Conservation (phyloP, 2,888 invertebrate genomes). For the Cryptus armator region DNA sequence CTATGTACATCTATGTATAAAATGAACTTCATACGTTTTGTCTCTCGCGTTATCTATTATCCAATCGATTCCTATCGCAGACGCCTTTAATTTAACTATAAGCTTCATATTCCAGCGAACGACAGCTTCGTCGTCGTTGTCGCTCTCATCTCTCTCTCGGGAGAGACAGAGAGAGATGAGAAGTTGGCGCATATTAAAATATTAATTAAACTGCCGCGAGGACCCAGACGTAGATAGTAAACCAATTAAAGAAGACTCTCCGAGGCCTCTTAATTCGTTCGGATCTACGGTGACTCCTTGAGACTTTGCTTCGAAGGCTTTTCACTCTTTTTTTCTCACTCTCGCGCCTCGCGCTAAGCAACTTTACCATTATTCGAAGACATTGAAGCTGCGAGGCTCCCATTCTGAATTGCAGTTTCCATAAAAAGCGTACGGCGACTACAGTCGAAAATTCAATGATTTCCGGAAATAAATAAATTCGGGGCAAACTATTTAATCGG, state of each 20-base stretch:
- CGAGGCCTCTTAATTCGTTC: slow-evolving; percentile 58
- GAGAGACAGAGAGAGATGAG: neutral
- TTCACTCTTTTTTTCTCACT: neutral
- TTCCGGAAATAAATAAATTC: no score
- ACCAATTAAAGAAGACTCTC: slow-evolving; percentile 62
- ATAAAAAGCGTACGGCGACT: no score
- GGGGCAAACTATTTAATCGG: no score
- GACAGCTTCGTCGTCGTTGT: neutral
- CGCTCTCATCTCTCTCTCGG: no score
- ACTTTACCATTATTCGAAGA: neutral
- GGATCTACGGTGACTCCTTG: slow-evolving; percentile 53
- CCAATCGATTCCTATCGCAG: neutral
- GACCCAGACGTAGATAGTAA: slow-evolving; percentile 58
- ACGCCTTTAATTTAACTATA: slow-evolving; percentile 15
- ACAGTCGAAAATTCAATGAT: no score
- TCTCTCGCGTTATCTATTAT: neutral
- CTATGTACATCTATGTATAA: neutral
- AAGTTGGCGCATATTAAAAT: slow-evolving; percentile 49
- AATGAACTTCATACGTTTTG: neutral
- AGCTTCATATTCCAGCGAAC: slow-evolving; percentile 2
- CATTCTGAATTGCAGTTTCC: no score
- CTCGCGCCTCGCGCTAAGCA: neutral
- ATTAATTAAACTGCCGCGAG: slow-evolving; percentile 56
- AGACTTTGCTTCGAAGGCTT: slow-evolving; percentile 37
- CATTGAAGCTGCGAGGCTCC: neutral